These are phyloP conservation scores for Lepisosteus osseus DNA, from an alignment of 2,113 vertebrate species.

Conservation along the genomic window DNA sequence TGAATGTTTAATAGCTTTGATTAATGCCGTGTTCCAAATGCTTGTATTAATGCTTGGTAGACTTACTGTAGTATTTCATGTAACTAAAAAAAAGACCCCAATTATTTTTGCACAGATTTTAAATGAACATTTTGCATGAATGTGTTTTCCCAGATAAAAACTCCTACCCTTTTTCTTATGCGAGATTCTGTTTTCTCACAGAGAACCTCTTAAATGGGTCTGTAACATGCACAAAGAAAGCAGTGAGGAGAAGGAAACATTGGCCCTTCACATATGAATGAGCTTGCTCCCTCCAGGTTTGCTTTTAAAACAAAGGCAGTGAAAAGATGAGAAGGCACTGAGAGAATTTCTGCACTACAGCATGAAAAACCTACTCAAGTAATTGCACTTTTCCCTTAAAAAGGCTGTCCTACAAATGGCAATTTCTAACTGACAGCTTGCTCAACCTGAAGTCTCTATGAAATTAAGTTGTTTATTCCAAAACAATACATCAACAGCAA, in stretches of 20 bases:
- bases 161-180: constrained; percentile 27
- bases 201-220: constrained; percentile 30
- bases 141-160: constrained; percentile 8
- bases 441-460: not conserved
- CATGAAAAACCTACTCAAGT: no score
- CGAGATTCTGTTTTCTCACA: constrained; percentile 18
- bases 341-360: no score
- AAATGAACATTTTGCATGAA: not conserved
- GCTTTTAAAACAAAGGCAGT: constrained; percentile 8
- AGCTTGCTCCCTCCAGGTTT: constrained; percentile 15
- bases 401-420: no score
- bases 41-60: not conserved
- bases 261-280: not conserved
- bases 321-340: not conserved
- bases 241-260: constrained; percentile 1
- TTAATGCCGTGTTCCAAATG: constrained; percentile 8
- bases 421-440: no score
- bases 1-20: constrained; percentile 12
- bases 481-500: not conserved
- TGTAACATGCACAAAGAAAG: constrained; percentile 38
- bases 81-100: not conserved
- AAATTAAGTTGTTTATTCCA: not conserved
- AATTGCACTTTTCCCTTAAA: no score
- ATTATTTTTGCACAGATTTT: constrained; percentile 10
- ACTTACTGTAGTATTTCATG: not conserved